Evolutionary conservation across 2,797 vertebrate species (phyloP).

Genomic region (Limnodromus scolopaceus): DNA sequence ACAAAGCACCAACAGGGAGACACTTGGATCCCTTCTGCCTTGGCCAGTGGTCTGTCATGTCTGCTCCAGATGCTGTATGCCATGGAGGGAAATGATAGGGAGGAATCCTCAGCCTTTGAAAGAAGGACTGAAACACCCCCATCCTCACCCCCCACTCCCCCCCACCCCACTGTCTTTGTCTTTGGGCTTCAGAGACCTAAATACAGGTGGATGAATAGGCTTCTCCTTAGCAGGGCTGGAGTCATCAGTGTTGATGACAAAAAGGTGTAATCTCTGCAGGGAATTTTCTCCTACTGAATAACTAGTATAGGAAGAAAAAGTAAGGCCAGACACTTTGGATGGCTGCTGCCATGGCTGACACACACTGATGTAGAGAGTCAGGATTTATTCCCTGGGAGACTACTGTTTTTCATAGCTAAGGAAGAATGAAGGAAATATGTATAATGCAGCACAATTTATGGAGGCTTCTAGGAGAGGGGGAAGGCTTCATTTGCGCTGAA

Average conservation of each 20-base stretch:
- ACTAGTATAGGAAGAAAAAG: not conserved
- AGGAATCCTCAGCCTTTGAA: not conserved
- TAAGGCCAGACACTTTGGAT: not conserved
- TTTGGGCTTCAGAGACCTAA: not conserved
- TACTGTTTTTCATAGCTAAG: not conserved
- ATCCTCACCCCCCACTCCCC: too few relatives aligned
- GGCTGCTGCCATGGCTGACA: not conserved
- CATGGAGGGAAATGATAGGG: not conserved
- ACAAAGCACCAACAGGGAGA: not conserved
- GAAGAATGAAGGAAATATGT: not conserved
- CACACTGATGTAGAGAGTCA: not conserved
- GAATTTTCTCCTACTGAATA: not conserved
- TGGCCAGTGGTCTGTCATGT: too few relatives aligned
- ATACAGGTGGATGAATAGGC: not conserved
- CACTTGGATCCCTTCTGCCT: not conserved
- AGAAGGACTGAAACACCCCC: rapidly evolving
- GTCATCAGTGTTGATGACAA: not conserved
- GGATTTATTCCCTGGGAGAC: not conserved
- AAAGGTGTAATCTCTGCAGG: not conserved
- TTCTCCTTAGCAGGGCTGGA: not conserved
- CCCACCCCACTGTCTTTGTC: rapidly evolving
- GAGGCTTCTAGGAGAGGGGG: not conserved
- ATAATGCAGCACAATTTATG: not conserved
- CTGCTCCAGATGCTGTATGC: not conserved
- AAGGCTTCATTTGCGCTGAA: not conserved